Conservation (phyloP, 2,113 vertebrate genomes). For the Etheostoma spectabile region DNA sequence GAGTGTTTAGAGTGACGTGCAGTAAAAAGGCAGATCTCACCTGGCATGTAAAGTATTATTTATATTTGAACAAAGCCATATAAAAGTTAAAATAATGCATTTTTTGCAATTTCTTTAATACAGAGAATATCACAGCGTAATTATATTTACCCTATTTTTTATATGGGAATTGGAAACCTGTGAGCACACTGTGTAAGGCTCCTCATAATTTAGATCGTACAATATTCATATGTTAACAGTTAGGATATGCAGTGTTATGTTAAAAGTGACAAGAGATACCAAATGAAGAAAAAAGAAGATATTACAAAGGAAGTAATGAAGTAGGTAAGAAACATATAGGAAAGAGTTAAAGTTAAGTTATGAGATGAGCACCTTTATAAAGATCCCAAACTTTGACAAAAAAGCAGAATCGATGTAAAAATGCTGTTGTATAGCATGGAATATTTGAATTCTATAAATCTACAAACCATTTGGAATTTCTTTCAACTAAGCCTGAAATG, state of each 20-base stretch:
- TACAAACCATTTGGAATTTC: slow-evolving; percentile 15
- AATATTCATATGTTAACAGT: slow-evolving; percentile 63
- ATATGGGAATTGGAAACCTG: slow-evolving; percentile 41
- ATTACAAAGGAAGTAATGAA: neutral
- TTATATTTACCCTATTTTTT: slow-evolving; percentile 57
- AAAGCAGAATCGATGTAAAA: slow-evolving; percentile 44
- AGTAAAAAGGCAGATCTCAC: slow-evolving; percentile 5
- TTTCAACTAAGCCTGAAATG: neutral
- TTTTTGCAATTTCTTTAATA: slow-evolving; percentile 34
- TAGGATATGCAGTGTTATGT: slow-evolving; percentile 32
- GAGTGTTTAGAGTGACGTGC: slow-evolving; percentile 20
- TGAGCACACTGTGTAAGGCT: slow-evolving; percentile 51
- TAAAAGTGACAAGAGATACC: slow-evolving; percentile 37
- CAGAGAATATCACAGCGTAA: slow-evolving; percentile 58
- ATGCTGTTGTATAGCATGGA: slow-evolving; percentile 35
- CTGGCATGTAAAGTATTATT: slow-evolving; percentile 3
- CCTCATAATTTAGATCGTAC: slow-evolving; percentile 48
- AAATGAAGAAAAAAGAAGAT: slow-evolving; percentile 35
- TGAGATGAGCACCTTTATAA: slow-evolving; percentile 53
- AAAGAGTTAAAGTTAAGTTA: slow-evolving; percentile 6
- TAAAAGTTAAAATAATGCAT: slow-evolving; percentile 52
- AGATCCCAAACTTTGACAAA: slow-evolving; percentile 7
- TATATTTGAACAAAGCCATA: slow-evolving; percentile 25
- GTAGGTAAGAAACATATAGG: neutral
- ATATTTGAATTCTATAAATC: slow-evolving; percentile 18